Base-by-base conservation (phyloP, 2,888 invertebrate species). In the Chrysolina americana region DNA sequence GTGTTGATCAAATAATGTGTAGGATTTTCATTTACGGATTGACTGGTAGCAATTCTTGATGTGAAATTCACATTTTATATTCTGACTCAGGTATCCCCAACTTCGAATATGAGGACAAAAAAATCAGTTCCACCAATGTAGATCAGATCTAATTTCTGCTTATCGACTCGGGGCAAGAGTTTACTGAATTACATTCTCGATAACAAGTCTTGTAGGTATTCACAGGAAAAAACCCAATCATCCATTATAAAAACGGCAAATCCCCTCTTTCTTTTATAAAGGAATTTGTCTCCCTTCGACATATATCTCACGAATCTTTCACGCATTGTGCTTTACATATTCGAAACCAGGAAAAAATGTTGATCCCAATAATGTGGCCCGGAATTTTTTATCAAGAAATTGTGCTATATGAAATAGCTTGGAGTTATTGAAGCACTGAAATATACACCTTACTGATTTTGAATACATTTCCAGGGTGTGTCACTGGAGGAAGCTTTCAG, bases 271-370 rank as follows among this genome's bases (percentile, higher is more conserved):
- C 21, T 6, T 56, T 15, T 11, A 56, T 56, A 23, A 21, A 56
- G 5, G 23, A 56, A 23, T 56, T 47, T 41, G 59, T 62, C 47
- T 17, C 59, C 48, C 19, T 19, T 36, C n/a, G 17, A 15, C 41
- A 63, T 19, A 69, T 69, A 62, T 63, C 19, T 41, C 62, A 44
- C 65, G 44, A 59, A 62, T 69, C n/a, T 44, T 44, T 47, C 44
- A 28, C 62, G 28, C 41, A 69, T 59, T 62, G 69, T 62, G 17
- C 28, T 62, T 15, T 11, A 59, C 36, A 56, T 62, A 21, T 19
- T 17, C 1, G 13, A 41, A 59, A 8, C 44, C 21, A 65, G 65
- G 17, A 65, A n/a, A 47, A 13, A 17, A 44, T 41, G 17, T 23
- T 59, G 59, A 59, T 69, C 69, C 21, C 41, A 17, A 50, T 50